Percentiles rank a stretch among this genome's conserved stretches.
Evolutionary conservation across 2,888 invertebrate species (phyloP).

Genomic region (Cenopis cana): DNA sequence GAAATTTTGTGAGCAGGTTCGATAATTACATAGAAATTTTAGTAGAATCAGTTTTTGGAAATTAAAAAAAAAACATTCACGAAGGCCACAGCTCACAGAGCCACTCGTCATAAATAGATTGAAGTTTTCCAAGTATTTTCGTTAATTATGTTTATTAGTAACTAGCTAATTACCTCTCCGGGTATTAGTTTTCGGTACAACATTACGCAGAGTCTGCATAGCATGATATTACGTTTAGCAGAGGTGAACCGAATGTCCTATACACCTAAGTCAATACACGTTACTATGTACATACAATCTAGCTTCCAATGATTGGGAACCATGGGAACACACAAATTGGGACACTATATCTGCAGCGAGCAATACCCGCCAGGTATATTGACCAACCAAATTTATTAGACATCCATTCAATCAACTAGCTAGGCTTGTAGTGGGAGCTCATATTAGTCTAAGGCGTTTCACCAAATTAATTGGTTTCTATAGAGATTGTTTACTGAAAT

Average conservation of each 20-base stretch:
- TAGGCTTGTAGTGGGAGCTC: background rate
- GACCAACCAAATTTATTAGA: conserved; percentile 1
- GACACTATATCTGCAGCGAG: conserved; percentile 9
- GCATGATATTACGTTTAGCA: no score
- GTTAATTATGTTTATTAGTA: no score
- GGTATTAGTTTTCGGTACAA: no score
- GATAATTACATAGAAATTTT: no score
- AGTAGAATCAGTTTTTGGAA: no score
- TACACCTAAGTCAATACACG: background rate
- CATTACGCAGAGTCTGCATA: no score
- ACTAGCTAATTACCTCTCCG: no score
- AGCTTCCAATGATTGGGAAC: conserved; percentile 3
- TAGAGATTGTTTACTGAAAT: background rate
- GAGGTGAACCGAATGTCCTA: background rate
- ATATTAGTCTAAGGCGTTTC: background rate
- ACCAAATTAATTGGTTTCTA: background rate
- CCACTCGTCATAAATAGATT: no score
- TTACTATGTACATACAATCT: background rate
- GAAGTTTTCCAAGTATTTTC: no score
- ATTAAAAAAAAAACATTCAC: no score
- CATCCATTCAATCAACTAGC: background rate
- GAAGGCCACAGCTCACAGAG: no score
- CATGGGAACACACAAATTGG: conserved; percentile 4
- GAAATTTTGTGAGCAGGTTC: no score
- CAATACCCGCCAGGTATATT: conserved; percentile 10